Percentiles rank a stretch among this genome's conserved stretches.
These are phyloP conservation scores for Drosophila miranda DNA, from an alignment of 1,140 invertebrate genomes.

Conservation along the genomic window DNA sequence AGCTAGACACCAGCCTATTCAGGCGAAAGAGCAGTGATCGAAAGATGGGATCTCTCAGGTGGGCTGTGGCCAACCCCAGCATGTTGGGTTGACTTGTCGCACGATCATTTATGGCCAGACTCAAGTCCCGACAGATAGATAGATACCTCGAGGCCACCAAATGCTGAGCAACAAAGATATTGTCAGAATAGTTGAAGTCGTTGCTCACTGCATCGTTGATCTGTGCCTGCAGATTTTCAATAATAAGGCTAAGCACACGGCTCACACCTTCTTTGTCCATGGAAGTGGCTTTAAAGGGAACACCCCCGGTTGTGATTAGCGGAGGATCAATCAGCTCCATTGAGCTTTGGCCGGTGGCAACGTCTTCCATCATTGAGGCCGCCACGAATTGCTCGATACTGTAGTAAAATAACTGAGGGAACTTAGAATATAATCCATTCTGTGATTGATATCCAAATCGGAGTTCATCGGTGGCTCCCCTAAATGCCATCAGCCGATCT, in stretches of 20 bases:
- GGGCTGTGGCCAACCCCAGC: conserved; percentile 44
- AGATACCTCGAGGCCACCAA: conserved; percentile 40
- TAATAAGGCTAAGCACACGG: conserved; percentile 24
- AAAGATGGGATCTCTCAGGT: conserved; percentile 65
- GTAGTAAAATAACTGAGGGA: background rate
- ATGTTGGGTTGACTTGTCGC: conserved; percentile 28
- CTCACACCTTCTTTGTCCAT: conserved; percentile 21
- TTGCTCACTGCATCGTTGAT: conserved; percentile 25
- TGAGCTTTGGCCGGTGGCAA: conserved; percentile 9
- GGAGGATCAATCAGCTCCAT: conserved; percentile 30
- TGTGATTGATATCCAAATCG: conserved; percentile 1
- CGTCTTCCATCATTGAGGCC: conserved; percentile 29
- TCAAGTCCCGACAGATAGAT: conserved; percentile 33
- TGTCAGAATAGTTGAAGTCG: background rate
- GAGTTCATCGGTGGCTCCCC: conserved; percentile 21
- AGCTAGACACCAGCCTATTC: conserved; percentile 14
- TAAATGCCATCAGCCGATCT: conserved; percentile 47
- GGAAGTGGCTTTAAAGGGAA: conserved; percentile 36
- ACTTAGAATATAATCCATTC: background rate
- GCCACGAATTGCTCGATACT: conserved; percentile 45
- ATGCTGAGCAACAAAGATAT: background rate
- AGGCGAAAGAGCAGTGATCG: conserved; percentile 36
- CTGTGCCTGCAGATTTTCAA: conserved; percentile 16
- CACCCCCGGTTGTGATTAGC: conserved; percentile 56
- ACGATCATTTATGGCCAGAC: conserved; percentile 39